Evolutionary conservation across 1,140 invertebrate genomes (phyloP).

Genomic region (Microplitis mediator): DNA sequence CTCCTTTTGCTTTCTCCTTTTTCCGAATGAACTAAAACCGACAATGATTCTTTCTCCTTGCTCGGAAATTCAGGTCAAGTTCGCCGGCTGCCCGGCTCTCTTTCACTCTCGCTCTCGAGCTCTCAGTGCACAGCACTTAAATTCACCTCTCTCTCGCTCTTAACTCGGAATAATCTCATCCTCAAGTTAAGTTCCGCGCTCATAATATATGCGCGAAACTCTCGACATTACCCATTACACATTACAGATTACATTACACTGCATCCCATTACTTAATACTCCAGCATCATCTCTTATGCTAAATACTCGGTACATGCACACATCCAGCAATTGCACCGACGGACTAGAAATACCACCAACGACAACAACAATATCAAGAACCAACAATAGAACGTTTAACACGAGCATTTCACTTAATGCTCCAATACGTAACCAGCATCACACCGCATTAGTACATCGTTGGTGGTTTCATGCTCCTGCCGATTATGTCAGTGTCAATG

Average conservation of each 20-base stretch:
- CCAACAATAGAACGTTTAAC: too few relatives aligned
- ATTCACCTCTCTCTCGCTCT: background rate
- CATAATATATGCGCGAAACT: too few relatives aligned
- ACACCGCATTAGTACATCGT: slow-evolving; percentile 1
- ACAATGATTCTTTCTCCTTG: slow-evolving; percentile 46
- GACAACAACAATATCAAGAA: too few relatives aligned
- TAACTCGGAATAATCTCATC: background rate
- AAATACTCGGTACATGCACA: too few relatives aligned
- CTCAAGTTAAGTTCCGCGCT: background rate
- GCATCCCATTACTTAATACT: too few relatives aligned
- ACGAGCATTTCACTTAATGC: too few relatives aligned
- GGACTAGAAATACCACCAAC: too few relatives aligned
- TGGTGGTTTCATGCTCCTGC: slow-evolving; percentile 25
- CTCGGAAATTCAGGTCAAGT: slow-evolving; percentile 49
- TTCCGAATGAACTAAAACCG: slow-evolving; percentile 25
- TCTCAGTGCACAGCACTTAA: background rate
- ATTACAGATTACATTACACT: too few relatives aligned
- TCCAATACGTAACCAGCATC: too few relatives aligned
- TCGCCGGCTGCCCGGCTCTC: slow-evolving; percentile 40
- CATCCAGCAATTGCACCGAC: too few relatives aligned
- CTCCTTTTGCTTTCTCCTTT: slow-evolving; percentile 43
- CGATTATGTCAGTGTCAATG: slow-evolving; percentile 49
- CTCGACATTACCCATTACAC: too few relatives aligned
- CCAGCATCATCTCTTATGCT: too few relatives aligned
- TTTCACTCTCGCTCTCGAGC: slow-evolving; percentile 33